Evolutionary conservation across 2,888 invertebrate genomes (phyloP).

Genomic region (Philereme vetulata): DNA sequence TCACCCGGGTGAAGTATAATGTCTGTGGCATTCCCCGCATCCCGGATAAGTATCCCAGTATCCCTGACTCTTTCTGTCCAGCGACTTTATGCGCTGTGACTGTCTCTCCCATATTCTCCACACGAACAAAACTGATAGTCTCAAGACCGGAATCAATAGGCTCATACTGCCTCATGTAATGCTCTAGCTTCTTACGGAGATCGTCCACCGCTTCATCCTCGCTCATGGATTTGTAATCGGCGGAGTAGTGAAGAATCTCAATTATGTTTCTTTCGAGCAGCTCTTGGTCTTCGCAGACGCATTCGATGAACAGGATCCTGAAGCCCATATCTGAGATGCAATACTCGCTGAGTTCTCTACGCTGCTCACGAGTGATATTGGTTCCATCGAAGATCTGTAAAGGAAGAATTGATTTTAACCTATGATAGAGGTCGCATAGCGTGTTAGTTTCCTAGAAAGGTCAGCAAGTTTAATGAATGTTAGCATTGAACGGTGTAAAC

Average conservation of each 20-base stretch:
- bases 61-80: conserved; percentile 92
- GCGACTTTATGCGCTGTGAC: conserved; percentile 88
- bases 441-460: conserved; percentile 19
- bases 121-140: conserved; percentile 76
- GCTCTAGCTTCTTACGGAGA: conserved; percentile 91
- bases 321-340: conserved; percentile 89
- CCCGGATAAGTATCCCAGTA: conserved; percentile 94
- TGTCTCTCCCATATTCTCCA: conserved; percentile 85
- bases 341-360: conserved; percentile 89
- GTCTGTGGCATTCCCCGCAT: conserved; percentile 93
- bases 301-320: conserved; percentile 95
- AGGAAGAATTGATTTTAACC: conserved; percentile 7
- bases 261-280: conserved; percentile 77
- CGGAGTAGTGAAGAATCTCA: conserved; percentile 93
- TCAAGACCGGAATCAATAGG: conserved; percentile 87
- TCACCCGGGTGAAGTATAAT: conserved; percentile 93
- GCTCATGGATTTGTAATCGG: conserved; percentile 93
- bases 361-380: conserved; percentile 92
- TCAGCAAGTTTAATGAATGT: conserved; percentile 15
- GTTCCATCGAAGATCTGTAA: conserved; percentile 96
- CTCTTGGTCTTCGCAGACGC: conserved; percentile 91
- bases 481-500: conserved; percentile 24
- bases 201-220: conserved; percentile 91
- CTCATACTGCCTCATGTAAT: conserved; percentile 92
- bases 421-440: conserved; percentile 5